Base-by-base conservation (phyloP, 2,113 vertebrate genomes). In the Sinocyclocheilus anshuiensis region DNA sequence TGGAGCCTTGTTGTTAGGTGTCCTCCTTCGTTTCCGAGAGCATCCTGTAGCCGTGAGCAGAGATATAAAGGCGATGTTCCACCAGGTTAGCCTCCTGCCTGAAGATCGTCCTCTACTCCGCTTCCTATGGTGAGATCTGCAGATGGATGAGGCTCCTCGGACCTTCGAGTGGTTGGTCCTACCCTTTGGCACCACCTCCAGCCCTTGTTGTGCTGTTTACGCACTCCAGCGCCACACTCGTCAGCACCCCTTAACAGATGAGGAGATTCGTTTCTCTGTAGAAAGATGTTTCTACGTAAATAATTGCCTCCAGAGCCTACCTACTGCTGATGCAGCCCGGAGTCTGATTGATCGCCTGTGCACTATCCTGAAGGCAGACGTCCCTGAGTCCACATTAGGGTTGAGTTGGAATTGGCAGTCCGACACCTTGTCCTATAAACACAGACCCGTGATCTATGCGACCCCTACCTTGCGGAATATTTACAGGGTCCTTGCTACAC, bases 171-270 rank as follows among this genome's bases (percentile, higher is more conserved):
- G 12, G 48, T 50, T 50, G 69, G 77, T 85, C 2, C 20, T 85
- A 6, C 81, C 85, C 5, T 87, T 84, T 18, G 74, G 83, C 0
- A 85, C 77, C 1, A 85, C 67, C 0, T 86, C 77, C 29, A 89
- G 87, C 24, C 86, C 88, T 1, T 90, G 79, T 12, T 90, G 88
- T 65, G 86, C 81, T 7, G 77, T 77, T 10, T 86, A 79, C 16
- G 78, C 88, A 6, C 84, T 91, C 6, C 39, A 42, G 39, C 6
- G 6, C 6, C 39, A 42, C 39, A 42, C 39, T 42, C 39, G 39
- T 42, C 39, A 42, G 39, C 39, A 42, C 39, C 7, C 42, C 42
- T 45, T 45, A 69, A 82, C 24, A 12, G 61, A 26, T 22, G 61
- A 65, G n/a, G 61, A 65, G 9, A 26, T 26, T 24, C 22, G 20